phyloP scores from a whole-genome alignment of 2,797 vertebrate genomes.

The Anniella stebbinsi region DNA sequence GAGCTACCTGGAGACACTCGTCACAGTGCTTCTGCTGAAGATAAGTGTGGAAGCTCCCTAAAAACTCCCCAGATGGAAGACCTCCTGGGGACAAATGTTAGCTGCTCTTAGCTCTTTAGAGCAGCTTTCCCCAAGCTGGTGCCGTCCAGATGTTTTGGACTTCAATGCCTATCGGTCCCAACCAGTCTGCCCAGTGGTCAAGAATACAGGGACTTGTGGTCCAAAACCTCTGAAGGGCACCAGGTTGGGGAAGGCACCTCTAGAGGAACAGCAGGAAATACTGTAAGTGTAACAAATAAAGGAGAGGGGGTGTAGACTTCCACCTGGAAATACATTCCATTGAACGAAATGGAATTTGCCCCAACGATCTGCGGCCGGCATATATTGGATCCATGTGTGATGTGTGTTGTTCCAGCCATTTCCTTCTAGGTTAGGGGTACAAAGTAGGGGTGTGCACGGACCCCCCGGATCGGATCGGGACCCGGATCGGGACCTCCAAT shows the following conservation, averaged over 20 bases:
- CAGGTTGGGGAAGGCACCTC: not conserved
- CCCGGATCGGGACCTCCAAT: no score
- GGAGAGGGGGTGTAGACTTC: not conserved
- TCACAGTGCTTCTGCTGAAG: not conserved
- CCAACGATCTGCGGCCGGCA: not conserved
- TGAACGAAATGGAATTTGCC: not conserved
- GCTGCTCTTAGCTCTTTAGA: not conserved
- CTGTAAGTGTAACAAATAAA: not conserved
- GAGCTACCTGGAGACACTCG: no score
- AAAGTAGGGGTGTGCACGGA: no score
- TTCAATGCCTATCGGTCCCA: not conserved
- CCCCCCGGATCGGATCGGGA: no score
- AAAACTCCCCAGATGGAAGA: not conserved
- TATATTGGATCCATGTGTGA: no score
- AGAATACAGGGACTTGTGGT: not conserved
- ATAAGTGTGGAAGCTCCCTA: not conserved
- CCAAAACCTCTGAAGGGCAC: not conserved
- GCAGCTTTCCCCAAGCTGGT: not conserved
- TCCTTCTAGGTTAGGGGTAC: no score
- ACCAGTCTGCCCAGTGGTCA: not conserved
- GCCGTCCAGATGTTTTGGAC: not conserved
- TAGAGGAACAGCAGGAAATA: not conserved
- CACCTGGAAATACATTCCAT: not conserved
- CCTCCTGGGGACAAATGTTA: no score
- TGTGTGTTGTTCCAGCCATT: not conserved